These are phyloP conservation scores for Bicyclus anynana DNA, from an alignment of 1,140 invertebrate genomes.

Conservation along the genomic window DNA sequence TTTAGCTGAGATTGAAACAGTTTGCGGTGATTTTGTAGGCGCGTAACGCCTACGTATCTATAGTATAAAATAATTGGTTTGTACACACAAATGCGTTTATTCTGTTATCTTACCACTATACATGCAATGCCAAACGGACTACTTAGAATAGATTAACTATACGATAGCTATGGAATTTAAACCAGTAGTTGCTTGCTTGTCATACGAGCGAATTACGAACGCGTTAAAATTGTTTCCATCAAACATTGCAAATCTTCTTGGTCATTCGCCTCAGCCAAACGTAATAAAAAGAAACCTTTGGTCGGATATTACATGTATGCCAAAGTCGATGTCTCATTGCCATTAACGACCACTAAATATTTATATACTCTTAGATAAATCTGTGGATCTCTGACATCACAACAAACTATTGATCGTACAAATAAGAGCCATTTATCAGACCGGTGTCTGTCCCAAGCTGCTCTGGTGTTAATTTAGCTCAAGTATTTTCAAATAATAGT, in stretches of 20 bases:
- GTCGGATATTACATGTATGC: slow-evolving; percentile 66
- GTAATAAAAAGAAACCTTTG: slow-evolving; percentile 2
- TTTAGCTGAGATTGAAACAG: no score
- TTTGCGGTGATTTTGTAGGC: no score
- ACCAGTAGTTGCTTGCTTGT: not conserved
- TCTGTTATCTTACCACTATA: no score
- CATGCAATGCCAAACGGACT: no score
- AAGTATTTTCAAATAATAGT: slow-evolving; percentile 67
- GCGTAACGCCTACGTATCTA: no score
- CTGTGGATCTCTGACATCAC: slow-evolving; percentile 66
- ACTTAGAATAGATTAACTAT: no score
- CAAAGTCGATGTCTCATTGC: slow-evolving; percentile 69
- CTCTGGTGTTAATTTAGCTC: slow-evolving; percentile 71
- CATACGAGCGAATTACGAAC: no score
- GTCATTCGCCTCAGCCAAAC: not conserved
- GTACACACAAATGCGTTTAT: no score
- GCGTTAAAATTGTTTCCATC: no score
- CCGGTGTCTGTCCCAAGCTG: slow-evolving; percentile 65
- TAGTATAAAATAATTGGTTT: no score
- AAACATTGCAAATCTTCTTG: no score
- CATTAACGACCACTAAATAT: slow-evolving; percentile 50
- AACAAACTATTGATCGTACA: slow-evolving; percentile 69
- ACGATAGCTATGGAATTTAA: no score
- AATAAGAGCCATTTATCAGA: slow-evolving; percentile 63
- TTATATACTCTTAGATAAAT: slow-evolving; percentile 43